A percentile compares a stretch with the other conserved stretches of the same genome.
Conservation (phyloP, 2,797 vertebrate species). For the Sebastes cheni region DNA sequence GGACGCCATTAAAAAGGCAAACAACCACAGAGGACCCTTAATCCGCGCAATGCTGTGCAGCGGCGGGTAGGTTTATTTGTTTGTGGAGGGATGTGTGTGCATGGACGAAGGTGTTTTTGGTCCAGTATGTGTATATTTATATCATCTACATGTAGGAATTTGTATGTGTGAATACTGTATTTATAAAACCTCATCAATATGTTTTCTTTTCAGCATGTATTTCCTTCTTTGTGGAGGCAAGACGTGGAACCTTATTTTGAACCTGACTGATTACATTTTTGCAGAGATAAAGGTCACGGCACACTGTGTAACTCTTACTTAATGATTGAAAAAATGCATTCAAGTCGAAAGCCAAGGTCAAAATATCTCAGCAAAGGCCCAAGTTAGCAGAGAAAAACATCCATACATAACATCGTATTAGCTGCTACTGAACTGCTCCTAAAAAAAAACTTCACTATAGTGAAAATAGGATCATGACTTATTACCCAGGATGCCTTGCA, state of each 20-base stretch:
- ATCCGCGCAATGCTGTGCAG: slow-evolving; percentile 62
- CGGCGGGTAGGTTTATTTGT: slow-evolving; percentile 52
- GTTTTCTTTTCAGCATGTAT: not conserved
- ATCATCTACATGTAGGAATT: not conserved
- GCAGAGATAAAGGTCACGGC: not conserved
- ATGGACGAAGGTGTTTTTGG: slow-evolving; percentile 13
- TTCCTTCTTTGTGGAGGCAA: not conserved
- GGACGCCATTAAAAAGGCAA: slow-evolving; percentile 80
- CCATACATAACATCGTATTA: not conserved
- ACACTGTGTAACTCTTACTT: not conserved
- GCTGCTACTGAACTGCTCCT: not conserved
- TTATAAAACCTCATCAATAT: not conserved
- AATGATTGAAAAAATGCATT: not conserved
- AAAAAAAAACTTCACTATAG: not conserved
- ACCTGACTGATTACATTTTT: not conserved
- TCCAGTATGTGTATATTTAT: not conserved
- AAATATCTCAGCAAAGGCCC: not conserved
- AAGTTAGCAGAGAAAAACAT: not conserved
- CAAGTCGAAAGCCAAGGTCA: not conserved
- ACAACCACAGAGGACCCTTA: slow-evolving; percentile 74
- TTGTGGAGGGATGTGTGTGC: slow-evolving; percentile 13
- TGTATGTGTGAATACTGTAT: not conserved
- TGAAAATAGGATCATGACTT: slow-evolving; percentile 24
- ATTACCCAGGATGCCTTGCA: slow-evolving; percentile 43
- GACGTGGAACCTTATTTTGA: not conserved